These are phyloP conservation scores for Fragum fragum DNA, from an alignment of 2,888 invertebrate genomes.

Conservation along the genomic window DNA sequence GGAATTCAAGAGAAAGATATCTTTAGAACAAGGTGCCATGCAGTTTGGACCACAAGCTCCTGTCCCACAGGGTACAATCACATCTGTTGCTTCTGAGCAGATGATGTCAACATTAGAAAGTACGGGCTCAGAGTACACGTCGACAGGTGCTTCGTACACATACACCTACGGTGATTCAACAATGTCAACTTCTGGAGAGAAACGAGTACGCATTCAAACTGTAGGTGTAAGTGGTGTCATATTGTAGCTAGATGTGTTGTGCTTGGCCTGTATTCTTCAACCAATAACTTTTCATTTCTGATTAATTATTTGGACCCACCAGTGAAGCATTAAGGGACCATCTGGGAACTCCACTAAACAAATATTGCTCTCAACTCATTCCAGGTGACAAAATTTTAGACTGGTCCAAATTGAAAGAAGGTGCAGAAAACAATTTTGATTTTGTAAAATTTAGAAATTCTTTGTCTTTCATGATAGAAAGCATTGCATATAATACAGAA, in stretches of 20 bases:
- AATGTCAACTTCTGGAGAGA: constrained; percentile 46
- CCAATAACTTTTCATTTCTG: too few species aligned
- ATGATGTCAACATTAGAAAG: constrained; percentile 49
- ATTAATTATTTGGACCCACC: too few species aligned
- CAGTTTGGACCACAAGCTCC: background rate
- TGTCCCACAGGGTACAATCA: constrained; percentile 4
- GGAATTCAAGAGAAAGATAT: constrained; percentile 56
- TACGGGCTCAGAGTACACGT: constrained; percentile 59
- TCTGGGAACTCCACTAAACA: too few species aligned
- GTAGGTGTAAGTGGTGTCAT: constrained; percentile 51
- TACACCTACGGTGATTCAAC: constrained; percentile 66
- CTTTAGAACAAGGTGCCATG: constrained; percentile 29
- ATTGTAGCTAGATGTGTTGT: constrained; percentile 23
- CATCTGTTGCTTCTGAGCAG: constrained; percentile 26
- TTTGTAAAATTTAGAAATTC: too few species aligned
- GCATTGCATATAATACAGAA: too few species aligned
- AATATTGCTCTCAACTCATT: too few species aligned
- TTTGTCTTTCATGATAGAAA: too few species aligned
- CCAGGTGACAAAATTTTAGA: too few species aligned
- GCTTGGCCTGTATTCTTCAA: background rate
- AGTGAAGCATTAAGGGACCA: too few species aligned
- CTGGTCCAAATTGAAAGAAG: too few species aligned
- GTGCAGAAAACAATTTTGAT: too few species aligned
- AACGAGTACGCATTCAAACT: constrained; percentile 66
- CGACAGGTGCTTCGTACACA: constrained; percentile 63